These are phyloP conservation scores for Bathynomus jamesi DNA, from an alignment of 1,140 invertebrate species.

Conservation along the genomic window DNA sequence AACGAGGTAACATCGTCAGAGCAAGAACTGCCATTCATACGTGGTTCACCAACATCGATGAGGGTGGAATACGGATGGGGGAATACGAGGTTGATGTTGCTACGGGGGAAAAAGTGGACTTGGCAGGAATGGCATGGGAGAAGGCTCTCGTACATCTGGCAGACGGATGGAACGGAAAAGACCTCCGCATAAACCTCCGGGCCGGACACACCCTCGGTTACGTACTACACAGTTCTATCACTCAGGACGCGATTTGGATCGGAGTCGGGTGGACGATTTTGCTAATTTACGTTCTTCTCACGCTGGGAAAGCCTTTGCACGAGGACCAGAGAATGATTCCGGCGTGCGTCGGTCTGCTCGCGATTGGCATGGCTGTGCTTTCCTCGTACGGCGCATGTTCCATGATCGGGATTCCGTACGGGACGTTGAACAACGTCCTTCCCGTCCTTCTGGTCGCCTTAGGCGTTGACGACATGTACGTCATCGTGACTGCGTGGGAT, in stretches of 20 bases:
- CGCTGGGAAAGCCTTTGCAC: constrained; percentile 50
- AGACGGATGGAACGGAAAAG: not conserved
- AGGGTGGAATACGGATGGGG: constrained; percentile 50
- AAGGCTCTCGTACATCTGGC: not conserved
- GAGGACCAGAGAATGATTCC: constrained; percentile 44
- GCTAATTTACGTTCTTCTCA: constrained; percentile 49
- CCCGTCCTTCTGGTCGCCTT: constrained; percentile 53
- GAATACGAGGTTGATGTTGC: constrained; percentile 52
- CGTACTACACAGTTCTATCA: constrained; percentile 26
- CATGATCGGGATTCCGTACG: constrained; percentile 49
- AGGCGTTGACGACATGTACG: constrained; percentile 51
- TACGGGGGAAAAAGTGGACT: constrained; percentile 61
- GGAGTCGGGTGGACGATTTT: constrained; percentile 51
- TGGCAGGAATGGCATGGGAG: constrained; percentile 24
- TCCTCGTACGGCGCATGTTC: constrained; percentile 52
- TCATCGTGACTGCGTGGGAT: constrained; percentile 46
- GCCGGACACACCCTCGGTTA: constrained; percentile 40
- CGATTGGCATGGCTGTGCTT: constrained; percentile 49
- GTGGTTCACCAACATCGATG: constrained; percentile 60
- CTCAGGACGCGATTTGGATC: constrained; percentile 56
- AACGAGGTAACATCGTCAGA: constrained; percentile 53
- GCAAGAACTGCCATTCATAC: constrained; percentile 55
- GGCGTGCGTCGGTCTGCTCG: constrained; percentile 45
- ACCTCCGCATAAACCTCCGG: constrained; percentile 49
- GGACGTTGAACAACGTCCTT: constrained; percentile 52